Evolutionary conservation across 2,797 vertebrate genomes (phyloP).

Genomic region (Coccyzus lansbergi): DNA sequence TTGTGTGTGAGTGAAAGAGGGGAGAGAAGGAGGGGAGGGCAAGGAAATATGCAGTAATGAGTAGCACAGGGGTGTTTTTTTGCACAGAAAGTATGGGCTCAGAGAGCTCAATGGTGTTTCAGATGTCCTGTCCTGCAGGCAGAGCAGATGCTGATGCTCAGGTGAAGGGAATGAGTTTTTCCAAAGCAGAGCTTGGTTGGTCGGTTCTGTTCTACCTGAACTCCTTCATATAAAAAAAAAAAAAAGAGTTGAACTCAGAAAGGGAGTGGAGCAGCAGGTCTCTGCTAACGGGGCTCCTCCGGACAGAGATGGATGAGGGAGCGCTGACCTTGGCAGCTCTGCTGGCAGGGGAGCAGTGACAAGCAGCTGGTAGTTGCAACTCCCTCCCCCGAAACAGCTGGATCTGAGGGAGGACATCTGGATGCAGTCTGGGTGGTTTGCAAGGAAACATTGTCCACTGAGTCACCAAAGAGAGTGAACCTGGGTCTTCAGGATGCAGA

Average conservation of each 20-base stretch:
- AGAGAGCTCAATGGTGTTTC: background rate
- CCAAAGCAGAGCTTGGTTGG: background rate
- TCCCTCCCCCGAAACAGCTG: constrained; percentile 56
- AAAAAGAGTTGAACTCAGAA: background rate
- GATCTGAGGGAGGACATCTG: constrained; percentile 67
- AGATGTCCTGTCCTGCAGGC: background rate
- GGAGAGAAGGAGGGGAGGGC: background rate
- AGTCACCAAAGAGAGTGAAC: background rate
- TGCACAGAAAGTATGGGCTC: background rate
- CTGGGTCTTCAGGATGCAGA: background rate
- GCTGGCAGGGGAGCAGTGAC: constrained; percentile 52
- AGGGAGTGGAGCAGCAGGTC: constrained; percentile 3
- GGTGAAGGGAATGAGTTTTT: background rate
- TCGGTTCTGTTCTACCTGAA: background rate
- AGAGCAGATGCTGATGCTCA: background rate
- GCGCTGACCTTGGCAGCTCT: background rate
- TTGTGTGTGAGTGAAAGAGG: background rate
- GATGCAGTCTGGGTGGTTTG: constrained; percentile 39
- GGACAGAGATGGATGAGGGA: constrained; percentile 63
- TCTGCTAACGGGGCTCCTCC: background rate
- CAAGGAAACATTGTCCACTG: background rate
- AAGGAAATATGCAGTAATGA: accelerated
- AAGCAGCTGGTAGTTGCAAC: constrained; percentile 56
- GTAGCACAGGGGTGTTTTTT: background rate
- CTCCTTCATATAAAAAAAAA: background rate